Base-by-base conservation (phyloP, 1,140 invertebrate species). In the Mylabris phalerata region DNA sequence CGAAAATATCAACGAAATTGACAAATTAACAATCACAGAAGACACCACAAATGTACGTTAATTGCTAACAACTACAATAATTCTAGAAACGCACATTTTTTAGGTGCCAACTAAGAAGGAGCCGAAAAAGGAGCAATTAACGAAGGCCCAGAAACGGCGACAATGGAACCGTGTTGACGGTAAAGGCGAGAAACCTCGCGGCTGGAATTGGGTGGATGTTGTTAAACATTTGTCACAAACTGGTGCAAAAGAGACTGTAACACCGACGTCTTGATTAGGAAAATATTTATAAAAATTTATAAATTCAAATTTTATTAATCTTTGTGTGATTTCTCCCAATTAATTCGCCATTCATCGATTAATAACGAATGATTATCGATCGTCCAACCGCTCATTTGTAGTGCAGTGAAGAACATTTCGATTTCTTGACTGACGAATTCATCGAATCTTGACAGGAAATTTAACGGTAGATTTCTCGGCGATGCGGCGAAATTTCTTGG, bases 141-240 rank as follows among this genome's bases (percentile, higher is more conserved):
- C 89, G 9, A 97, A 97, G 77, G 81, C 90, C 2, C 94, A 97
- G 75, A 97, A 97, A 74, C 80, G 93, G 25, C 81, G 85, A 58
- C 85, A 93, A 65, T 95, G 90, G 86, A 89, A 93, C 70, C 78
- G 83, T 60, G 78, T 86, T 0, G 90, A 94, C 77, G 78, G 80
- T 7, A 88, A 87, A 59, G 92, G 92, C 1, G 92, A 95, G 65
- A 84, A 82, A 62, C 88, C 89, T 1, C 77, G 94, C 26, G 95
- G 95, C 2, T 93, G 86, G 83, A 84, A 97, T 76, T 98, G 95
- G 94, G 86, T 97, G 3, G 94, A 97, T 73, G 85, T 97, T 59
- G 85, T 97, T 26, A 94, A 93, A 77, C 95, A 98, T 78, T 80
- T 98, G 40, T 92, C 90, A n/a, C 93, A 97, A 73, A 87, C 85